Percentiles rank a stretch among this genome's conserved stretches.
Conservation (phyloP, 2,888 invertebrate genomes). For the Hydropsyche betteni region DNA sequence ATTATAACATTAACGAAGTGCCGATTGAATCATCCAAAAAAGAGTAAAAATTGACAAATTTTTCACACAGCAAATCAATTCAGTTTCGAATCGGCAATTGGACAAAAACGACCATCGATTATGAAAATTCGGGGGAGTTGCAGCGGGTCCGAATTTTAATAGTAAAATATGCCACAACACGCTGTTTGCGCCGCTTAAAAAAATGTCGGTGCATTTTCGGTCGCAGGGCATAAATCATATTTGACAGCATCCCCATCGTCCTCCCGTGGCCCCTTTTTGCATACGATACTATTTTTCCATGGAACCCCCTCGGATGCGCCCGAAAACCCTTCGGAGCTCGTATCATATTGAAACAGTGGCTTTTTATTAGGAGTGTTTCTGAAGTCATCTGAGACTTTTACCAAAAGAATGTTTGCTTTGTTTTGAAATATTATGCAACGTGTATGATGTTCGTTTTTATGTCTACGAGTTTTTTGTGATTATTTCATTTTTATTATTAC, state of each 20-base stretch:
- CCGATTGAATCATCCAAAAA: not conserved
- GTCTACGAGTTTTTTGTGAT: too few relatives aligned
- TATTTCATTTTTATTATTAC: too few relatives aligned
- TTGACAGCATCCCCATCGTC: constrained; percentile 48
- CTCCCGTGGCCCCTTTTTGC: constrained; percentile 8
- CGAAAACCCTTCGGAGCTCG: not conserved
- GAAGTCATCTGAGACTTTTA: too few relatives aligned
- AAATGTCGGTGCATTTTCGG: constrained; percentile 48
- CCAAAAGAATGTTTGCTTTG: too few relatives aligned
- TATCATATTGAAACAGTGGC: constrained; percentile 12
- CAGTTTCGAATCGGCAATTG: not conserved
- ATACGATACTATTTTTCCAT: constrained; percentile 38
- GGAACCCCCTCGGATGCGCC: not conserved
- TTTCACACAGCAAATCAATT: not conserved
- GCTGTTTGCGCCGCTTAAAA: constrained; percentile 44
- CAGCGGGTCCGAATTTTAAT: constrained; percentile 30
- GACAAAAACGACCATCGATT: not conserved
- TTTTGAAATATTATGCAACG: too few relatives aligned
- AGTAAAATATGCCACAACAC: constrained; percentile 51
- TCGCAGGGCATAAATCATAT: constrained; percentile 51
- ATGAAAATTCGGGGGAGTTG: too few relatives aligned
- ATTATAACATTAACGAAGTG: not conserved
- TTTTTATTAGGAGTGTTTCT: too few relatives aligned
- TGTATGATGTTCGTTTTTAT: too few relatives aligned
- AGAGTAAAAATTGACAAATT: not conserved